Conservation (phyloP, 2,113 vertebrate species). For the Neoarius graeffei region DNA sequence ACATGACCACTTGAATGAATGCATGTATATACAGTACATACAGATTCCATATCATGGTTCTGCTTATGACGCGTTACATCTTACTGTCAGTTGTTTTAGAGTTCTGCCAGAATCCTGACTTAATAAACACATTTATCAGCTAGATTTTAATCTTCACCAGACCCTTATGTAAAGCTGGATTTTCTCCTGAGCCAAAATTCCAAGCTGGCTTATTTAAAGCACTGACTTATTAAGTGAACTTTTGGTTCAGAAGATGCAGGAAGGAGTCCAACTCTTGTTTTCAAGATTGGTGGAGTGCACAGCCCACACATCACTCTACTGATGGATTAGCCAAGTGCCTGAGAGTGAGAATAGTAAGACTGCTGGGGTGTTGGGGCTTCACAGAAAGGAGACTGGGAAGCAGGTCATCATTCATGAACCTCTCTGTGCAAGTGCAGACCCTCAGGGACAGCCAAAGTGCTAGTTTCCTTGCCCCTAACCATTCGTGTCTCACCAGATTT, state of each 20-base stretch:
- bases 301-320: constrained; percentile 14
- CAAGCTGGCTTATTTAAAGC: constrained; percentile 21
- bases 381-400: background rate
- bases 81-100: background rate
- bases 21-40: background rate
- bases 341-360: background rate
- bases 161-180: background rate
- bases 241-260: background rate
- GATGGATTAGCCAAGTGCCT: constrained; percentile 33
- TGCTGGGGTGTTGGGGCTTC: background rate
- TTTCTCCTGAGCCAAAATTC: background rate
- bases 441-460: background rate
- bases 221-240: background rate
- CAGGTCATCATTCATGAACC: constrained; percentile 22
- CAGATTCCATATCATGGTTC: background rate
- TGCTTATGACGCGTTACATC: background rate
- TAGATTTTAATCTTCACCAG: background rate
- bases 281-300: background rate
- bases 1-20: background rate
- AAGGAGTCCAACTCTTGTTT: background rate
- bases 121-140: background rate
- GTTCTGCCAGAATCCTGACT: background rate
- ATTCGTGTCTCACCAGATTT: constrained; percentile 44
- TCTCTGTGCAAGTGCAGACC: background rate
- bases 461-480: constrained; percentile 9